phyloP scores from a whole-genome alignment of 23 tunicate genomes.

The Phallusia fumigata region DNA sequence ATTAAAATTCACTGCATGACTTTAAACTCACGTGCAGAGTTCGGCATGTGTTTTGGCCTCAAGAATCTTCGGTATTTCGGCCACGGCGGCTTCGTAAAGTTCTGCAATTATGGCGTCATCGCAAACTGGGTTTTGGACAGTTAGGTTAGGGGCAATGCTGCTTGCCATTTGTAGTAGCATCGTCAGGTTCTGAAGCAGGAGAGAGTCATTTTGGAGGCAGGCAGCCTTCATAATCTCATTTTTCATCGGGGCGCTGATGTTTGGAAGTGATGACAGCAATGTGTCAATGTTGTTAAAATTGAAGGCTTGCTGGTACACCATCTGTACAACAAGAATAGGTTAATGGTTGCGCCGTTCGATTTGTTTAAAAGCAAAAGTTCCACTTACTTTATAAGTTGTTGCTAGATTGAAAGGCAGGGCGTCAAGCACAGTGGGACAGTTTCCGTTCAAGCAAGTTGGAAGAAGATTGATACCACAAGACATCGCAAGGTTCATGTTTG shows the following conservation, averaged over 20 bases:
- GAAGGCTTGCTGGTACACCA: too few relatives aligned
- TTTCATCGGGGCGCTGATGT: not conserved
- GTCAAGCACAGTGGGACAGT: not conserved
- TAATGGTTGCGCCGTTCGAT: too few relatives aligned
- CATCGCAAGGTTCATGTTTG: not conserved
- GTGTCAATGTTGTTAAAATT: too few relatives aligned
- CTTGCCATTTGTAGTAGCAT: too few relatives aligned
- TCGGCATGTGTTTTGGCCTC: not conserved
- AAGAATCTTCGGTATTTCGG: not conserved
- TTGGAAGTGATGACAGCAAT: too few relatives aligned
- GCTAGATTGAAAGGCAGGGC: too few relatives aligned
- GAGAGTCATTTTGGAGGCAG: not conserved
- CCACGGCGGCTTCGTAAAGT: not conserved
- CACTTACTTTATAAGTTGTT: too few relatives aligned
- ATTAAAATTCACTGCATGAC: too few relatives aligned
- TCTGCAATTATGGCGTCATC: not conserved
- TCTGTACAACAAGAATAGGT: too few relatives aligned
- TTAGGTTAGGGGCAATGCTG: not conserved
- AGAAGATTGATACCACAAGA: not conserved
- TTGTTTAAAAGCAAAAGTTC: too few relatives aligned
- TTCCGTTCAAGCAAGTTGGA: not conserved
- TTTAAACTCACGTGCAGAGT: not conserved
- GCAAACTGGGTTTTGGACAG: not conserved
- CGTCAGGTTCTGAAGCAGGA: not conserved
- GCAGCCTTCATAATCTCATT: not conserved